Evolutionary conservation across 2,888 invertebrate genomes (phyloP).

Genomic region (Tipula vernalis): DNA sequence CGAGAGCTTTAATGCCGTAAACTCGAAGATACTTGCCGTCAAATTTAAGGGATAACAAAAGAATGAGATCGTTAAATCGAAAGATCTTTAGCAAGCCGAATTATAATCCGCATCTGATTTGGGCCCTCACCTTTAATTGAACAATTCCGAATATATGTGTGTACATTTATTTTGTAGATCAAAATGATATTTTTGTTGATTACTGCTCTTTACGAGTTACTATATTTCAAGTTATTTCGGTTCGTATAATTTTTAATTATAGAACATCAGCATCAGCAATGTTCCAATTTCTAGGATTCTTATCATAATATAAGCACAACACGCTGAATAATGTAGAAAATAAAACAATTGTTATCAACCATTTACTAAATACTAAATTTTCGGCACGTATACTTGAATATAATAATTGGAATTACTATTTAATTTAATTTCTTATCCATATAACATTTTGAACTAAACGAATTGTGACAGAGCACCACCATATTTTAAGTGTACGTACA

Average conservation of each 20-base stretch:
- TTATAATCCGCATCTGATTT: too few species aligned
- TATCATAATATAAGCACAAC: background rate
- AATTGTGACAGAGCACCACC: background rate
- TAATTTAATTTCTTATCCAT: background rate
- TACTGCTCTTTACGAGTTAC: too few species aligned
- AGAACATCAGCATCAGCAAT: background rate
- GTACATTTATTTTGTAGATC: too few species aligned
- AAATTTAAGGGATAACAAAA: too few species aligned
- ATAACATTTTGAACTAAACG: background rate
- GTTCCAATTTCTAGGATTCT: background rate
- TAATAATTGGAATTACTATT: background rate
- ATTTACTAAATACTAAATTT: background rate
- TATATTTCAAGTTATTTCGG: too few species aligned
- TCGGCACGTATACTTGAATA: background rate
- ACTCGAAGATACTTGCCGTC: too few species aligned
- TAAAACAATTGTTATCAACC: background rate
- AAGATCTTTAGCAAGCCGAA: too few species aligned
- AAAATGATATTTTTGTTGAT: too few species aligned
- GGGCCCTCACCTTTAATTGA: too few species aligned
- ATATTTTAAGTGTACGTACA: background rate
- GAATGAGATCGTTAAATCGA: too few species aligned
- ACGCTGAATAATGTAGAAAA: background rate
- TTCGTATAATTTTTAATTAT: background rate
- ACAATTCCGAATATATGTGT: too few species aligned
- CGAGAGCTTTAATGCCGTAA: too few species aligned